Base-by-base conservation (phyloP, 2,888 invertebrate species). In the Synanthedon tipuliformis region DNA sequence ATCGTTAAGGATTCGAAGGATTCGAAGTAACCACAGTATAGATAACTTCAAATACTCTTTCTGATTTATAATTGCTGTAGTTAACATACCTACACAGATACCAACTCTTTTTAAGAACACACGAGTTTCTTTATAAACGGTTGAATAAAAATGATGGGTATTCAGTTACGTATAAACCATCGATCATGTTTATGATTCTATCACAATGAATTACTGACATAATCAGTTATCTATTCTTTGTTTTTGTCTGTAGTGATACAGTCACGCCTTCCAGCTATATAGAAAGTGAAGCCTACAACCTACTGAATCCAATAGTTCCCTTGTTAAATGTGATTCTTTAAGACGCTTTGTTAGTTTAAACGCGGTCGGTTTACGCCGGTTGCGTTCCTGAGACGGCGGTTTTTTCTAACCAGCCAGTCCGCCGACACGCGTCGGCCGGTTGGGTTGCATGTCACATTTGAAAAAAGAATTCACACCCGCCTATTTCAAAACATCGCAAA, bases 321-420 rank as follows among this genome's bases (percentile, higher is more conserved):
- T 61, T 56, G 59, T 58, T 57, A 54, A 59, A 60, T 56, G 58
- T 56, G 62, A 60, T 69, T 55, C 56, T 60, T 68, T 64, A 68
- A 68, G 73, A 7, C 69, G 66, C 68, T 62, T 65, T 67, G 69
- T 69, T 67, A 67, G 69, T 71, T 78, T 65, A 59, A 70, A 80
- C 73, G 80, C 61, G 69, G 82, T 77, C 71, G 83, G 82, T 65
- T 81, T 72, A 78, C 72, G 72, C 80, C 75, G 73, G 82, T 34
- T 77, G 71, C 76, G 74, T 74, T 77, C 71, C 75, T 71, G 64
- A 69, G 69, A 69, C 71, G 68, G 64, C 68, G 61, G 61, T 69
- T 68, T 75, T 73, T 67, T 41, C 53, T 68, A 65, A 63, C 64
- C 61, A 63, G 73, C 34, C 80, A 82, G 82, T 84, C 60, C 57